Evolutionary conservation across 2,797 vertebrate species (phyloP).

Genomic region (Margarornis squamiger): DNA sequence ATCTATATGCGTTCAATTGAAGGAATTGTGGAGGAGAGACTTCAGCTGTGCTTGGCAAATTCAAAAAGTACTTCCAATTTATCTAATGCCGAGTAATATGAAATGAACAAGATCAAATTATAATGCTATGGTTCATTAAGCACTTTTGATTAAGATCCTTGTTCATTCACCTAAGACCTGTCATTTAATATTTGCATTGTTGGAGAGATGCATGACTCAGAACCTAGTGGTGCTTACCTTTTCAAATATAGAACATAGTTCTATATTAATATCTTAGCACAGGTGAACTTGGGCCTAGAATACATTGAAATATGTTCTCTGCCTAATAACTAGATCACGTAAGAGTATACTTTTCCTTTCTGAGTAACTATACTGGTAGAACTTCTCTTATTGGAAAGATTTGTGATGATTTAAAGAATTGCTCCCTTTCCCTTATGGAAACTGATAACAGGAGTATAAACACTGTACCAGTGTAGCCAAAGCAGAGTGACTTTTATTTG

Average conservation of each 20-base stretch:
- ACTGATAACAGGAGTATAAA: background rate
- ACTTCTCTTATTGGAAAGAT: background rate
- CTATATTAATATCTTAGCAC: background rate
- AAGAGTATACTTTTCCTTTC: background rate
- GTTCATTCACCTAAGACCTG: conserved; percentile 1
- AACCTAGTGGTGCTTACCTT: background rate
- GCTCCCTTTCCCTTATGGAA: background rate
- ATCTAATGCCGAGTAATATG: background rate
- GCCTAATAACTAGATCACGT: background rate
- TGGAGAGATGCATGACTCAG: background rate
- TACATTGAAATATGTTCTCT: background rate
- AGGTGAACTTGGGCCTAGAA: background rate
- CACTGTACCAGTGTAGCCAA: background rate
- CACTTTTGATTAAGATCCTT: background rate
- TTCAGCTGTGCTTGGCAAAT: conserved; percentile 3
- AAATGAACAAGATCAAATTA: conserved; percentile 28
- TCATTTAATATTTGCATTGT: background rate
- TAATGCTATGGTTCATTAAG: conserved; percentile 4
- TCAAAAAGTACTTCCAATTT: conserved; percentile 17
- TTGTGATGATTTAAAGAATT: background rate
- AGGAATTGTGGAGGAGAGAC: background rate
- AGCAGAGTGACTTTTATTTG: background rate
- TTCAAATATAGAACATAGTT: background rate
- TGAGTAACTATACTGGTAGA: background rate
- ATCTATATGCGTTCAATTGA: conserved; percentile 6